phyloP scores from a whole-genome alignment of 2,888 invertebrate genomes.

The Nematopogon swammerdamellus region DNA sequence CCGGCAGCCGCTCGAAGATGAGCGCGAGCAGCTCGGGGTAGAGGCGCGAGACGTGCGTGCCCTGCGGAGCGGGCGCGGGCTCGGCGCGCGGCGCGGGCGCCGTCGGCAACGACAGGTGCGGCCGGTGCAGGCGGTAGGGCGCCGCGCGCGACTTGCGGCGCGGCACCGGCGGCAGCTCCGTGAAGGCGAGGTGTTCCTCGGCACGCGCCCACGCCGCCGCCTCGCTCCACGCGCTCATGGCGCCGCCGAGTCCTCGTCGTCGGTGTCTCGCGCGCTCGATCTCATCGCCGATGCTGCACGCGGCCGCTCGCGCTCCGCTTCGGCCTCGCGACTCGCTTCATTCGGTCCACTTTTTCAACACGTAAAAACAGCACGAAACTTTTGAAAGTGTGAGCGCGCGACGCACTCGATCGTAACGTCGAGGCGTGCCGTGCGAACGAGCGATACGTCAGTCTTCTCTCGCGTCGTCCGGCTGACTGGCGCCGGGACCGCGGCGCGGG shows the following conservation, averaged over 20 bases:
- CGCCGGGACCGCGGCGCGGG: not conserved
- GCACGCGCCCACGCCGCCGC: slow-evolving; percentile 43
- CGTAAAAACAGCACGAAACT: not conserved
- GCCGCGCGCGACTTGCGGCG: slow-evolving; percentile 53
- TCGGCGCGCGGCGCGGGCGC: slow-evolving; percentile 38
- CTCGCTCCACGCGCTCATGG: slow-evolving; percentile 52
- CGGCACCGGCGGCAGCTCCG: slow-evolving; percentile 47
- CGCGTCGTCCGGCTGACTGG: not conserved
- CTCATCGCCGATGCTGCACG: not conserved
- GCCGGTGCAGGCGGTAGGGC: slow-evolving; percentile 66
- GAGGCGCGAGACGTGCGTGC: slow-evolving; percentile 79
- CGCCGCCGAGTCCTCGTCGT: slow-evolving; percentile 10
- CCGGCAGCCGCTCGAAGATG: slow-evolving; percentile 87
- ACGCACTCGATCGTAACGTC: slow-evolving; percentile 1
- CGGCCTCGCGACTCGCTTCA: not conserved
- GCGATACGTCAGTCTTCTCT: not conserved
- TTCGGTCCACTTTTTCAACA: not conserved
- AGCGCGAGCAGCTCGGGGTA: slow-evolving; percentile 91
- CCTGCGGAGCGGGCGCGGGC: slow-evolving; percentile 46
- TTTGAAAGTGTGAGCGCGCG: slow-evolving; percentile 3
- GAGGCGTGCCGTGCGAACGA: not conserved
- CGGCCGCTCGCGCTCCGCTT: not conserved
- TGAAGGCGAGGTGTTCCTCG: slow-evolving; percentile 43
- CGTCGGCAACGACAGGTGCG: slow-evolving; percentile 38
- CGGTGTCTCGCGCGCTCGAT: not conserved